Conservation (phyloP, 1,140 invertebrate species). For the Lucilia cuprina region DNA sequence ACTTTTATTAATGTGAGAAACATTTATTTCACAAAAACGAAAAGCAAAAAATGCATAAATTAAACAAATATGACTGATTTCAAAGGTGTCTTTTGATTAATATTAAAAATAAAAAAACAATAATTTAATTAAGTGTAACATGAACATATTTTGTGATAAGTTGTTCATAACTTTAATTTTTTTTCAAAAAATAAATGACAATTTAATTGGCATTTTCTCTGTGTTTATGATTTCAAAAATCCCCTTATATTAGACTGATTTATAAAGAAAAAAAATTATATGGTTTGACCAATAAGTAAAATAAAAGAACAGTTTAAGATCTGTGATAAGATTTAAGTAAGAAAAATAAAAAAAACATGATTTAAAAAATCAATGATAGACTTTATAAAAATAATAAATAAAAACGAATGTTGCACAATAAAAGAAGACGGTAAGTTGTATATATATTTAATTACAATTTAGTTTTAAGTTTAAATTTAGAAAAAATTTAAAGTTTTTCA, state of each 20-base stretch:
- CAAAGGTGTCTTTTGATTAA: background rate
- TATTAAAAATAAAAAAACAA: background rate
- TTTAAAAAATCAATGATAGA: no score
- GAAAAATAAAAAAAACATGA: background rate
- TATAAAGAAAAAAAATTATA: background rate
- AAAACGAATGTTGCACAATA: background rate
- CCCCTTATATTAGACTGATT: background rate
- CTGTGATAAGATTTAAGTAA: background rate
- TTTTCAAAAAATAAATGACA: background rate
- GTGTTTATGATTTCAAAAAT: background rate
- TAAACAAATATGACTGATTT: conserved; percentile 1
- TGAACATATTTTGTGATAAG: background rate
- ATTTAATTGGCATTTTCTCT: background rate
- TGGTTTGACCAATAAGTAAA: conserved; percentile 7
- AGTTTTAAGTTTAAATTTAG: background rate
- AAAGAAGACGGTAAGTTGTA: background rate
- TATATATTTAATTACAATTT: background rate
- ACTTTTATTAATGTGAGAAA: background rate
- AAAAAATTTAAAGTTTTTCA: no score
- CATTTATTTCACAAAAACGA: background rate
- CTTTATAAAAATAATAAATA: background rate
- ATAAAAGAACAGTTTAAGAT: background rate
- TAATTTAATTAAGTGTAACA: background rate
- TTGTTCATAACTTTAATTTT: background rate
- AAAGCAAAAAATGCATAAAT: background rate